Evolutionary conservation across 2,113 vertebrate species (phyloP).

Genomic region (Haplochromis burtoni): DNA sequence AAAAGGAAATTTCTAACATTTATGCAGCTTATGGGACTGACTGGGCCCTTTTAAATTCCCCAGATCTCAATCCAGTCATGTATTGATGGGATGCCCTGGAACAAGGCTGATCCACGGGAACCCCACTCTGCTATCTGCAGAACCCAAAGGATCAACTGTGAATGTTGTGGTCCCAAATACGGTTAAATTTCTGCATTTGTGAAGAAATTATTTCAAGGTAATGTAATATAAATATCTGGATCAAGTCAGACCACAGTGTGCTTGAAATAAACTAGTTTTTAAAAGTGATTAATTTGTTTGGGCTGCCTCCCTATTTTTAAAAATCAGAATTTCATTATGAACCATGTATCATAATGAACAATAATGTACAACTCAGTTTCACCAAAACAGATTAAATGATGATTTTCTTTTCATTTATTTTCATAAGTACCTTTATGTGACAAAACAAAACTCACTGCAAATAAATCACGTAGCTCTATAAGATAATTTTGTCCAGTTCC

Average conservation of each 20-base stretch:
- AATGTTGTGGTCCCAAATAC: accelerated
- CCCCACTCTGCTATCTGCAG: accelerated
- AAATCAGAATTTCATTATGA: background rate
- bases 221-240: background rate
- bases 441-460: background rate
- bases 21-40: background rate
- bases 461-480: background rate
- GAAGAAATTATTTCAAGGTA: background rate
- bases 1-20: background rate
- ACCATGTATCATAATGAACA: background rate
- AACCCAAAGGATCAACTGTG: background rate
- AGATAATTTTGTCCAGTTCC: background rate
- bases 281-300: background rate
- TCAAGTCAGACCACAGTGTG: background rate
- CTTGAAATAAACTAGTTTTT: background rate
- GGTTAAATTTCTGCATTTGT: background rate
- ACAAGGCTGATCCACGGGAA: background rate
- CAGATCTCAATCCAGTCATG: background rate
- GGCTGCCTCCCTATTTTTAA: background rate
- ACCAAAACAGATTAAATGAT: background rate
- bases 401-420: background rate
- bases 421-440: background rate
- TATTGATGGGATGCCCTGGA: background rate
- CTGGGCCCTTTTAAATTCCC: background rate
- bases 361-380: background rate